Evolutionary conservation across 2,113 vertebrate genomes (phyloP).

Genomic region (Picathartes gymnocephalus): DNA sequence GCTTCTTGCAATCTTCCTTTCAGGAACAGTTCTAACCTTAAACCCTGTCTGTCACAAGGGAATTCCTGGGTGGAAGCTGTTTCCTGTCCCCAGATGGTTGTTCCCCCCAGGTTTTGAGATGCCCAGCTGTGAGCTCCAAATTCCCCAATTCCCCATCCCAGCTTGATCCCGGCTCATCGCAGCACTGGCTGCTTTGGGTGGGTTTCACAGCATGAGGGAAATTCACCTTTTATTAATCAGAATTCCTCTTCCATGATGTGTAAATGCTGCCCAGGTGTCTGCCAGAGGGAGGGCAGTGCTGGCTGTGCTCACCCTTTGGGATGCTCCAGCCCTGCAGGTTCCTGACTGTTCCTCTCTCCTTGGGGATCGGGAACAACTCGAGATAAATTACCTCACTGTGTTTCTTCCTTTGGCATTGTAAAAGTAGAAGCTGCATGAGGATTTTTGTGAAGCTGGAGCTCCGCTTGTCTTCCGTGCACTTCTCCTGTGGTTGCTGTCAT

Average conservation of each 20-base stretch:
- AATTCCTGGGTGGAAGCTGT: neutral
- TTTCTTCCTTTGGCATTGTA: neutral
- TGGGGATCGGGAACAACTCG: neutral
- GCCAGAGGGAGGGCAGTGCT: neutral
- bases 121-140: neutral
- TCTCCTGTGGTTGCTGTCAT: neutral
- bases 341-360: neutral
- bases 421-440: neutral
- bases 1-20: neutral
- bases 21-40: neutral
- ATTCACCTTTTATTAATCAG: neutral
- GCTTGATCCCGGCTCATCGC: accelerated
- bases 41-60: neutral
- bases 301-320: neutral
- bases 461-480: neutral
- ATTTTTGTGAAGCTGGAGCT: neutral
- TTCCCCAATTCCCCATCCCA: neutral
- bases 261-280: accelerated
- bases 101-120: neutral
- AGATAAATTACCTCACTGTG: neutral
- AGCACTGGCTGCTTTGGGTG: accelerated
- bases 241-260: neutral
- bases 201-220: neutral
- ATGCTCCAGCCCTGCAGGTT: neutral
- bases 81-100: neutral